Conservation (phyloP, 2,113 vertebrate species). For the Lipophrys pholis region DNA sequence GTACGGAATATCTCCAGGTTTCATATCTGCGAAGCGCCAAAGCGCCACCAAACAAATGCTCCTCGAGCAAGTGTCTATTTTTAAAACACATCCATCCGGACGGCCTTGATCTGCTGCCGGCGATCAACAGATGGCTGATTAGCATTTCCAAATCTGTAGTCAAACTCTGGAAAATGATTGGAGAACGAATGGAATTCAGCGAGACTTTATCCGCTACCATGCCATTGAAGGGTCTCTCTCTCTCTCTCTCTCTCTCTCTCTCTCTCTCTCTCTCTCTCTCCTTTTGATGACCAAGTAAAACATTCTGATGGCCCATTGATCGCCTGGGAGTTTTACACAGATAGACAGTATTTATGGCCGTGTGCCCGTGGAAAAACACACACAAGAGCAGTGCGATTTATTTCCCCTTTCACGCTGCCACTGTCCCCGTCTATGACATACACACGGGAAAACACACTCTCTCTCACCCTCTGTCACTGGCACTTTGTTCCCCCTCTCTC, state of each 20-base stretch:
- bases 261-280: slow-evolving; percentile 17
- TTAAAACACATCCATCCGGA: slow-evolving; percentile 22
- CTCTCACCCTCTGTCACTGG: slow-evolving; percentile 1
- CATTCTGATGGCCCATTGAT: slow-evolving; percentile 59
- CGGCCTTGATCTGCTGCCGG: slow-evolving; percentile 42
- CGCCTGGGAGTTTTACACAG: slow-evolving; percentile 43
- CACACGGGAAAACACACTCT: slow-evolving; percentile 6
- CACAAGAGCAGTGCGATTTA: slow-evolving; percentile 47
- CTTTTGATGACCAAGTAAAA: slow-evolving; percentile 58
- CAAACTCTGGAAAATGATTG: slow-evolving; percentile 61
- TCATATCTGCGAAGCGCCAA: background rate
- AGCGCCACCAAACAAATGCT: slow-evolving; percentile 39
- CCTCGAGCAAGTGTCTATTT: slow-evolving; percentile 23
- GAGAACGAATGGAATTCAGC: slow-evolving; percentile 68
- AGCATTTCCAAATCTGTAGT: slow-evolving; percentile 71
- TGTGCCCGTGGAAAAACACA: slow-evolving; percentile 45
- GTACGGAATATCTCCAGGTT: background rate
- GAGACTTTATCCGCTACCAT: slow-evolving; percentile 53
- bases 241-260: slow-evolving; percentile 1
- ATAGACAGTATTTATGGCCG: slow-evolving; percentile 55
- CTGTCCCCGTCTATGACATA: slow-evolving; percentile 41
- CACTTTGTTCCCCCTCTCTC: too few species aligned
- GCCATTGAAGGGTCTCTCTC: slow-evolving; percentile 1
- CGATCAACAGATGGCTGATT: slow-evolving; percentile 73
- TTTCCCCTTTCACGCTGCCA: slow-evolving; percentile 47